A percentile compares a stretch with the other conserved stretches of the same genome.
phyloP scores from a whole-genome alignment of 2,797 vertebrate species.

The Sylvilagus floridanus region DNA sequence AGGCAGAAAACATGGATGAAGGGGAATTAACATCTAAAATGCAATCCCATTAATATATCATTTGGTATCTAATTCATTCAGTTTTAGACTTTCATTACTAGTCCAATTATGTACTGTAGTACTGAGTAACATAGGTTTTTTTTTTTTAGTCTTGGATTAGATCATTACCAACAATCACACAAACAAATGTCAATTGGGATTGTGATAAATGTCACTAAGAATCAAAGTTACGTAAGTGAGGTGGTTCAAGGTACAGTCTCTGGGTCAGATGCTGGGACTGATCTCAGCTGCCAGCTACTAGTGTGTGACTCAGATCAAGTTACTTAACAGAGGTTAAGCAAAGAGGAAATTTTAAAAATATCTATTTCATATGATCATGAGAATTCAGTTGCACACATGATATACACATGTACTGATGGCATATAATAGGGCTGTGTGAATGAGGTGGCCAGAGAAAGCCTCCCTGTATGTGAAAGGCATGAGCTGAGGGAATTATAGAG shows the following conservation, averaged over 20 bases:
- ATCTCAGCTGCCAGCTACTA: fast-evolving
- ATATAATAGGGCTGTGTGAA: not conserved
- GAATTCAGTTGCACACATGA: too few species aligned
- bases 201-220: not conserved
- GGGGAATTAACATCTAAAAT: slow-evolving; percentile 55
- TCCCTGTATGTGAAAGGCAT: fast-evolving
- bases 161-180: not conserved
- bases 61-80: slow-evolving; percentile 1
- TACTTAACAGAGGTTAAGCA: not conserved
- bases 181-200: not conserved
- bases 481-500: not conserved
- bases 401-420: not conserved
- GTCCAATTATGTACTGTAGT: not conserved
- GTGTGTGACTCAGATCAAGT: not conserved
- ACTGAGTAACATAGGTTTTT: not conserved
- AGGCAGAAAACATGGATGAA: not conserved
- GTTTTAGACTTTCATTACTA: not conserved
- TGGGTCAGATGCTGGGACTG: not conserved
- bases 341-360: not conserved
- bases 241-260: not conserved
- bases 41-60: not conserved
- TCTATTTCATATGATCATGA: not conserved
- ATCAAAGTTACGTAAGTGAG: not conserved
- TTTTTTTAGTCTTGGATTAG: not conserved
- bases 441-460: not conserved